Percentiles rank a stretch among this genome's conserved stretches.
Conservation (phyloP, 2,113 vertebrate genomes). For the Muntiacus reevesi region DNA sequence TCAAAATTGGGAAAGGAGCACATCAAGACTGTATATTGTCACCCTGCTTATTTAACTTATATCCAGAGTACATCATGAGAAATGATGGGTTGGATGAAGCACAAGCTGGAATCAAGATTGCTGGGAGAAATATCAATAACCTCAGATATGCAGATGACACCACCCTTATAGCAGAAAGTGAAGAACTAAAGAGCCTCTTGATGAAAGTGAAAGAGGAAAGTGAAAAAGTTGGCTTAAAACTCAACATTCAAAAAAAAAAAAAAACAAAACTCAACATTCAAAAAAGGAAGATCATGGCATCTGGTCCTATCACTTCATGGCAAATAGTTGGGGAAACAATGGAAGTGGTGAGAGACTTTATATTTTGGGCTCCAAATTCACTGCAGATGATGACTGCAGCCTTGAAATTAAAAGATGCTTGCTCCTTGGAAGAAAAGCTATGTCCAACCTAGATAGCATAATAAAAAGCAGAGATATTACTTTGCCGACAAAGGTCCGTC, state of each 20-base stretch:
- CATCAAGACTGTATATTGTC: neutral
- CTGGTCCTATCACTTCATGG: neutral
- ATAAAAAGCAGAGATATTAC: neutral
- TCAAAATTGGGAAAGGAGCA: neutral
- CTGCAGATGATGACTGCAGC: neutral
- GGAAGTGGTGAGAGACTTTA: neutral
- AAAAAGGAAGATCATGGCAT: neutral
- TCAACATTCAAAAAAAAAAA: neutral
- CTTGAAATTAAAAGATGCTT: neutral
- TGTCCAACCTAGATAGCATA: neutral
- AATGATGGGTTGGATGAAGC: neutral
- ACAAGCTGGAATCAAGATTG: neutral
- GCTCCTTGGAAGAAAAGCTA: neutral
- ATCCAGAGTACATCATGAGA: neutral
- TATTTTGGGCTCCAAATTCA: neutral
- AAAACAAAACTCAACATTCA: neutral
- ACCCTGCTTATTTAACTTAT: neutral
- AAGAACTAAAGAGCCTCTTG: neutral
- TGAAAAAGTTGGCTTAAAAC: neutral
- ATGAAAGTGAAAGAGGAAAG: neutral
- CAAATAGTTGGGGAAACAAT: neutral
- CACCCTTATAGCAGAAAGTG: neutral
- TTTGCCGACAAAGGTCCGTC: rapidly evolving
- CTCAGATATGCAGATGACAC: neutral
- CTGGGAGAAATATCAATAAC: neutral